Conservation (phyloP, 2,797 vertebrate genomes). For the Rallus crepitans region DNA sequence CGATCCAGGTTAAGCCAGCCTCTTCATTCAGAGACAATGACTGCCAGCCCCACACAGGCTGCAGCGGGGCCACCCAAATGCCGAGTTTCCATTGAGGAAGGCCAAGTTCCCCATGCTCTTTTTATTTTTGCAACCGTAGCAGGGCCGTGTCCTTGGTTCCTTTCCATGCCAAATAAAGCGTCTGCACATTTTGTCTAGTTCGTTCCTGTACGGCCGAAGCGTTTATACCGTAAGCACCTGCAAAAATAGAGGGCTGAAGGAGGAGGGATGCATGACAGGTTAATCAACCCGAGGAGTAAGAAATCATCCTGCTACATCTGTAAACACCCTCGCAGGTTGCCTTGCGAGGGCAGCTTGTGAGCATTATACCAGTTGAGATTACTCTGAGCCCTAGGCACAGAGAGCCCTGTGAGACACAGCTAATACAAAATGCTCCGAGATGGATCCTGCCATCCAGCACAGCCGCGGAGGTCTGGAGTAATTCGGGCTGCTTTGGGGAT, state of each 20-base stretch:
- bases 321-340: not conserved
- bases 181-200: conserved; percentile 65
- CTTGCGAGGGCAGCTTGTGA: not conserved
- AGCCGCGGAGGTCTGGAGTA: not conserved
- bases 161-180: conserved; percentile 64
- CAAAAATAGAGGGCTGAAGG: conserved; percentile 46
- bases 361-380: not conserved
- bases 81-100: conserved; percentile 58
- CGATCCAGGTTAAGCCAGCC: conserved; percentile 47
- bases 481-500: not conserved
- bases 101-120: conserved; percentile 48
- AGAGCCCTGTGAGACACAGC: not conserved
- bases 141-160: conserved; percentile 56
- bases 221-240: conserved; percentile 36
- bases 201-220: fast-evolving
- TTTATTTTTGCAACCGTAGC: conserved; percentile 29
- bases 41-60: conserved; percentile 64
- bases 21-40: conserved; percentile 15
- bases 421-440: not conserved
- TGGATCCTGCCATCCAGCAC: not conserved
- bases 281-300: not conserved
- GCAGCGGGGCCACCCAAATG: conserved; percentile 63
- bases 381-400: not conserved
- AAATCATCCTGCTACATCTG: not conserved
- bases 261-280: not conserved